phyloP scores from a whole-genome alignment of 2,113 vertebrate species.

The Apaloderma vittatum region DNA sequence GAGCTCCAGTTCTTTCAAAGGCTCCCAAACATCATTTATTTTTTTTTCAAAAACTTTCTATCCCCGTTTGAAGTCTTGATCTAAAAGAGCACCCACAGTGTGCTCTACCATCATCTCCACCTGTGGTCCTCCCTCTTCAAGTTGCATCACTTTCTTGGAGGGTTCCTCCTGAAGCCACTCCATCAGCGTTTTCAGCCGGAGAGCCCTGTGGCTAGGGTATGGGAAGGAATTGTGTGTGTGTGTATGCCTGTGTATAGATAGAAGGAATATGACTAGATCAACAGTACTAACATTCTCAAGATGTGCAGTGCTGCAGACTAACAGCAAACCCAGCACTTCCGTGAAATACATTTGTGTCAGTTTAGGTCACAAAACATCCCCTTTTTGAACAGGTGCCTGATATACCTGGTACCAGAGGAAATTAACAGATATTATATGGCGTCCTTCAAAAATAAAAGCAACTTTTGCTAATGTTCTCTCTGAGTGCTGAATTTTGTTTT shows the following conservation, averaged over 20 bases:
- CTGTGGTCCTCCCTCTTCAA: neutral
- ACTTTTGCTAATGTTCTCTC: neutral
- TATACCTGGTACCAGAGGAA: neutral
- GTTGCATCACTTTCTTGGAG: neutral
- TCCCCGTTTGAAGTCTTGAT: neutral
- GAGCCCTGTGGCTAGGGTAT: rapidly evolving
- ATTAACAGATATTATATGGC: neutral
- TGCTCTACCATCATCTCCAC: rapidly evolving
- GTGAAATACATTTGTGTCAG: neutral
- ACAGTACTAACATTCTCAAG: neutral
- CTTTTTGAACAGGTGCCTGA: neutral
- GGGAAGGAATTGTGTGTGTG: neutral
- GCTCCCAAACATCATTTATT: neutral
- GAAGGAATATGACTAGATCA: neutral
- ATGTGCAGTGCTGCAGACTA: neutral
- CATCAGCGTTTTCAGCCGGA: neutral
- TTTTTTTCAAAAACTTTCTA: neutral
- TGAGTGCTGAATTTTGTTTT: neutral
- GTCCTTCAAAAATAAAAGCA: neutral
- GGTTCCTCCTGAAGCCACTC: neutral
- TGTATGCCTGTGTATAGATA: too few relatives aligned
- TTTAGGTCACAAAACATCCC: neutral
- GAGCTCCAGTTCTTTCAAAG: neutral
- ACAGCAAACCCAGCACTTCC: neutral
- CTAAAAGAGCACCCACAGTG: neutral